Evolutionary conservation across 2,888 invertebrate species (phyloP).

Genomic region (Tiliacea aurago): DNA sequence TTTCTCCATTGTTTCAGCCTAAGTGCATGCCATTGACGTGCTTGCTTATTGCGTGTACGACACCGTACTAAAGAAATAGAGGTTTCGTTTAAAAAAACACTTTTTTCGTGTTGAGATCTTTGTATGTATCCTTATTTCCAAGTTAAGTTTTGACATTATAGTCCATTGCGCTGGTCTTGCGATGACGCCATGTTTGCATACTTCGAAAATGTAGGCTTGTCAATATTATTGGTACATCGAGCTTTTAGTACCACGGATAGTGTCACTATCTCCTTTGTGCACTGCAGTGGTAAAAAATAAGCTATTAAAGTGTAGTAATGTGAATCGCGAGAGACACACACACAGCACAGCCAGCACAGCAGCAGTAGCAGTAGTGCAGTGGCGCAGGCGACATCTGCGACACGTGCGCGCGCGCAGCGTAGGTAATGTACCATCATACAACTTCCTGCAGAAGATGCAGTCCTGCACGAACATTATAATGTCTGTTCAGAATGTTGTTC

Average conservation of each 20-base stretch:
- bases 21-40: not conserved
- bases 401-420: constrained; percentile 36
- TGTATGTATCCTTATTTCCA: not conserved
- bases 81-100: no score
- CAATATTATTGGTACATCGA: not conserved
- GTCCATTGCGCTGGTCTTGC: not conserved
- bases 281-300: constrained; percentile 11
- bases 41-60: not conserved
- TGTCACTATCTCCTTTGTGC: not conserved
- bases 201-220: not conserved
- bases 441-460: constrained; percentile 8
- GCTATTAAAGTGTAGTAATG: constrained; percentile 32
- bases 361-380: no score
- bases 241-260: not conserved
- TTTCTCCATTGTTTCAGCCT: not conserved
- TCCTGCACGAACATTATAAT: not conserved
- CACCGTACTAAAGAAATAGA: not conserved
- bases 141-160: not conserved
- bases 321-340: constrained; percentile 18
- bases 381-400: constrained; percentile 14
- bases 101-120: not conserved
- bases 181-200: not conserved
- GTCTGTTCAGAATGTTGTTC: no score
- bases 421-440: not conserved
- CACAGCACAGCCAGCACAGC: no score